A percentile compares a stretch with the other conserved stretches of the same genome.
Conservation (phyloP, 2,113 vertebrate species). For the Odontophorus gujanensis region DNA sequence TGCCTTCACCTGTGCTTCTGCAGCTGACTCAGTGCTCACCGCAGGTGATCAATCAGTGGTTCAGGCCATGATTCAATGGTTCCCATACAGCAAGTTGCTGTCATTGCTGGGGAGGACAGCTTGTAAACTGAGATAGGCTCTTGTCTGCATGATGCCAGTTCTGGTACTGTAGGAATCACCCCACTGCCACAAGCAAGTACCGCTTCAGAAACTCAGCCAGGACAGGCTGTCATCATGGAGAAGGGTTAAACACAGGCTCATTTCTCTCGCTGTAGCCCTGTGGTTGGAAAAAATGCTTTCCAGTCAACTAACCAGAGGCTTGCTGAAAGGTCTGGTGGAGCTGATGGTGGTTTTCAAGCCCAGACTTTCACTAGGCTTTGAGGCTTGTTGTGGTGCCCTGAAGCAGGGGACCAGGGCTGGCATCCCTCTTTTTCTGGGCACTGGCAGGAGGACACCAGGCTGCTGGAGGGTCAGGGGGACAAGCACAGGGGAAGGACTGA, state of each 20-base stretch:
- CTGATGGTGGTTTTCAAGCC: not conserved
- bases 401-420: not conserved
- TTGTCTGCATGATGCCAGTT: not conserved
- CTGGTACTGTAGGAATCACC: not conserved
- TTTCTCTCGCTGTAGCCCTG: not conserved
- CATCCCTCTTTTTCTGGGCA: not conserved
- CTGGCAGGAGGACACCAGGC: not conserved
- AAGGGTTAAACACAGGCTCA: accelerated
- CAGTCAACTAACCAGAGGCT: conserved; percentile 1
- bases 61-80: no score
- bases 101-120: not conserved
- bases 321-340: conserved; percentile 25
- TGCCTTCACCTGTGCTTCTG: no score
- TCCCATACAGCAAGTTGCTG: not conserved
- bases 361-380: not conserved
- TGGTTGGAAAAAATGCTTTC: conserved; percentile 56
- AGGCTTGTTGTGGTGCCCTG: not conserved
- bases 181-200: not conserved
- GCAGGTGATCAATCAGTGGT: no score
- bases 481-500: accelerated
- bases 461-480: not conserved
- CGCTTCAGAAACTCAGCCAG: not conserved
- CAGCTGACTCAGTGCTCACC: no score
- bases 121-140: not conserved
- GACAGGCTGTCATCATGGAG: not conserved